Evolutionary conservation across 2,888 invertebrate species (phyloP).

Genomic region (Branchellion lobata): DNA sequence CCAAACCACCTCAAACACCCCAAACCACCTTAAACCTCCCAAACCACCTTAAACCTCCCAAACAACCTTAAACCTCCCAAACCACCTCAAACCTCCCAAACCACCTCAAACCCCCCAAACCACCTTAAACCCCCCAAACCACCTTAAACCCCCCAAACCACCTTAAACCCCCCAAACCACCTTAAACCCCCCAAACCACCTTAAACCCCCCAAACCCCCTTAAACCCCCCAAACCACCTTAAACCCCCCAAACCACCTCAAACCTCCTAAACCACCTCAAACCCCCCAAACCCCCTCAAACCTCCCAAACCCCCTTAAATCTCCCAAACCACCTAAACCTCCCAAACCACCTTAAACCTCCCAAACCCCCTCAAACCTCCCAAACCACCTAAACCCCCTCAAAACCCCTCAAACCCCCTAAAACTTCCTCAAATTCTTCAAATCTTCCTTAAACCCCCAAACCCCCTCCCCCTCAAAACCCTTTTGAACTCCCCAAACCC

Average conservation of each 20-base stretch:
- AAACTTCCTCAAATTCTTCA: constrained; percentile 46
- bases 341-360: constrained; percentile 46
- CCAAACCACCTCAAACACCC: constrained; percentile 84
- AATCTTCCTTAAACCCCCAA: constrained; percentile 88
- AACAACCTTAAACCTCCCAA: constrained; percentile 55
- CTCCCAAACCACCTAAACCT: not conserved
- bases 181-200: constrained; percentile 40
- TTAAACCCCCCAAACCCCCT: constrained; percentile 70
- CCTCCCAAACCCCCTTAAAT: constrained; percentile 67
- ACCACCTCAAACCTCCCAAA: too few relatives aligned
- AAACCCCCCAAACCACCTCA: too few relatives aligned
- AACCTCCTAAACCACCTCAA: constrained; percentile 44
- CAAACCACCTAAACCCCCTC: too few relatives aligned
- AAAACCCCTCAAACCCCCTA: not conserved
- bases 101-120: constrained; percentile 12
- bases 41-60: not conserved
- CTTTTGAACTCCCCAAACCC: constrained; percentile 38
- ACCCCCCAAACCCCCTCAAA: constrained; percentile 77
- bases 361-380: constrained; percentile 84
- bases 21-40: too few relatives aligned
- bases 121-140: constrained; percentile 64
- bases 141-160: constrained; percentile 82
- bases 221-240: constrained; percentile 74
- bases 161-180: too few relatives aligned
- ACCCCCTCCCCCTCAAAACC: too few relatives aligned